A percentile compares a stretch with the other conserved stretches of the same genome.
These are phyloP conservation scores for Limosa lapponica DNA, from an alignment of 2,797 vertebrate genomes.

Conservation along the genomic window DNA sequence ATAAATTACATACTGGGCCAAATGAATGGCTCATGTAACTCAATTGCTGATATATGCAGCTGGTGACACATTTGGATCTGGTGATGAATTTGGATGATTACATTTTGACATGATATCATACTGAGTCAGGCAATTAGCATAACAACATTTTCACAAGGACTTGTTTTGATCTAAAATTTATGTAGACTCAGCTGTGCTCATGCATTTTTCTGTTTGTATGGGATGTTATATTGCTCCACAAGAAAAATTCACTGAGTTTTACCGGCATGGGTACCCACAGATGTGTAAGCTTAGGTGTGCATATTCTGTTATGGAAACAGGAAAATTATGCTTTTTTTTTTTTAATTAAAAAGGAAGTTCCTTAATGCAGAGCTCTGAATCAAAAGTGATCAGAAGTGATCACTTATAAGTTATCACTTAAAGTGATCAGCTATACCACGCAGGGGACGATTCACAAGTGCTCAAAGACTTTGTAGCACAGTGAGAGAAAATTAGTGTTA, in stretches of 20 bases:
- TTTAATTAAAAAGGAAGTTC: background rate
- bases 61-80: slow-evolving; percentile 49
- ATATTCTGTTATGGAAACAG: background rate
- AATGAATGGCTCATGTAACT: slow-evolving; percentile 38
- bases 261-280: background rate
- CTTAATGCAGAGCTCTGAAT: background rate
- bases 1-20: slow-evolving; percentile 25
- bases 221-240: background rate
- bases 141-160: slow-evolving; percentile 23
- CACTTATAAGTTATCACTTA: background rate
- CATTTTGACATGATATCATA: slow-evolving; percentile 38
- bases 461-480: background rate
- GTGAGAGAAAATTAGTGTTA: background rate
- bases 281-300: background rate
- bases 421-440: background rate
- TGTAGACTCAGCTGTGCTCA: background rate
- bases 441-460: background rate
- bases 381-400: background rate
- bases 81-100: slow-evolving; percentile 57
- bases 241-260: background rate
- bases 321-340: background rate
- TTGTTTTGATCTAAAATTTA: slow-evolving; percentile 54
- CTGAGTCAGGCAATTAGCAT: slow-evolving; percentile 49
- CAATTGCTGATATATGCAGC: slow-evolving; percentile 26
- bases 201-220: slow-evolving; percentile 7